Evolutionary conservation across 2,888 invertebrate genomes (phyloP), one percentile per base, ranked within the genome.

Genomic region (Cenopis cana): DNA sequence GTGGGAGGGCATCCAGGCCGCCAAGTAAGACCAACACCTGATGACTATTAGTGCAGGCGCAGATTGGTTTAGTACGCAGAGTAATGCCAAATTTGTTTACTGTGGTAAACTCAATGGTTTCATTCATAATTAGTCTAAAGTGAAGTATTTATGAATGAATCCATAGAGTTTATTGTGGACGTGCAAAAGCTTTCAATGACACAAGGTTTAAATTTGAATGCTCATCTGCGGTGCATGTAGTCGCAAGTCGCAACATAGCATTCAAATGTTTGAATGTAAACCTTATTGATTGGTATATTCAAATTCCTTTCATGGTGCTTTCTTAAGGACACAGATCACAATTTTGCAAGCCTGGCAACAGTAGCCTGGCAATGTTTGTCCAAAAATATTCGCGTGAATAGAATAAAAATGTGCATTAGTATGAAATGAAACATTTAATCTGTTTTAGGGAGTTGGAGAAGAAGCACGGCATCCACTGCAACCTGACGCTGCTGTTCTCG

Each of bases 1-100:
- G 0, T 99, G 99, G 99, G 99, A 99, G 93, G 99, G 99, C 36
- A 99, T 99, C 76, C 98, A 99, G 93, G 99, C 99, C 41, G 99
- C 99, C 24, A 97, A 95, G 98, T 98, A 93, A 93, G 94, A 65
- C 12, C 24, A 2, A 24, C 3, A 18, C 8, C 33, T 6, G 4
- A 24, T 9, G 0, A 9, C 11, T 14, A 46, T 49, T n/a, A n/a
- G 20, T 1, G 1, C 6, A 5, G n/a, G 46, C 14, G 46, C 24
- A 24, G 24, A 24, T 24, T 4, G 1, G 24, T 24, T 24, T 4
- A 24, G 24, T n/a, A n/a, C n/a, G n/a, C n/a, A n/a, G n/a, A n/a
- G n/a, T 24, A 4, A 24, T 24, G 4, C 24, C 24, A 1, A 24
- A 24, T 24, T 24, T n/a, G n/a, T n/a, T n/a, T n/a, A n/a, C n/a